These are phyloP conservation scores for Lagopus muta DNA, from an alignment of 2,113 vertebrate species.

Conservation along the genomic window DNA sequence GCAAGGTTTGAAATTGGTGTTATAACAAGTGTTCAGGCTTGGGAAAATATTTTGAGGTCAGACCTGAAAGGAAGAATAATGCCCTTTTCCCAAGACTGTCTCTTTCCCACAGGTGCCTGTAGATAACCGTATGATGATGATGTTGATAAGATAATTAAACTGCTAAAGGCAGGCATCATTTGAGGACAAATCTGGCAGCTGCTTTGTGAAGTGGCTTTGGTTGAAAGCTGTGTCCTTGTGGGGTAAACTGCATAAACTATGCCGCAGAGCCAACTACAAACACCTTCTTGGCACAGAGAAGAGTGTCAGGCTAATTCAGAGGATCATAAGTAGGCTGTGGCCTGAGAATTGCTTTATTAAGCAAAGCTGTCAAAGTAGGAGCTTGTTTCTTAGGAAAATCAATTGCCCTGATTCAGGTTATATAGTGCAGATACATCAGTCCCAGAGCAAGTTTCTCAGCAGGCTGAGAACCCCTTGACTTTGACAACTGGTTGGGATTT, in stretches of 20 bases:
- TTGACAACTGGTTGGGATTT: neutral
- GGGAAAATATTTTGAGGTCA: slow-evolving; percentile 47
- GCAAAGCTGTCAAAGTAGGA: neutral
- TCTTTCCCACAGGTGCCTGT: slow-evolving; percentile 46
- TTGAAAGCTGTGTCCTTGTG: neutral
- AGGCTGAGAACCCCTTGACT: neutral
- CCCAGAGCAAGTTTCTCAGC: neutral
- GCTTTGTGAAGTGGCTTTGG: slow-evolving; percentile 53
- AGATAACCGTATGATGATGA: slow-evolving; percentile 15
- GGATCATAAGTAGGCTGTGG: neutral
- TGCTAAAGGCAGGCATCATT: neutral
- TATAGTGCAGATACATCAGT: neutral
- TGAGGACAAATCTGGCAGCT: slow-evolving; percentile 26
- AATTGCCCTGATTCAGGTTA: neutral
- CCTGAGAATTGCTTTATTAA: neutral
- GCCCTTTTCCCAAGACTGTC: slow-evolving; percentile 9
- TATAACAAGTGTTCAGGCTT: slow-evolving; percentile 27
- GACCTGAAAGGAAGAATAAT: slow-evolving; percentile 26
- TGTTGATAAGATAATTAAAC: slow-evolving; percentile 38
- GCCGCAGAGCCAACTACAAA: neutral
- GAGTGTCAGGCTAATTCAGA: neutral
- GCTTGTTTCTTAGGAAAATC: neutral
- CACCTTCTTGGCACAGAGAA: neutral
- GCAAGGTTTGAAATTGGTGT: neutral
- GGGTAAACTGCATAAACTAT: neutral